Percentiles rank a stretch among this genome's conserved stretches.
Conservation (phyloP, 1,140 invertebrate species). For the Wasmannia auropunctata region DNA sequence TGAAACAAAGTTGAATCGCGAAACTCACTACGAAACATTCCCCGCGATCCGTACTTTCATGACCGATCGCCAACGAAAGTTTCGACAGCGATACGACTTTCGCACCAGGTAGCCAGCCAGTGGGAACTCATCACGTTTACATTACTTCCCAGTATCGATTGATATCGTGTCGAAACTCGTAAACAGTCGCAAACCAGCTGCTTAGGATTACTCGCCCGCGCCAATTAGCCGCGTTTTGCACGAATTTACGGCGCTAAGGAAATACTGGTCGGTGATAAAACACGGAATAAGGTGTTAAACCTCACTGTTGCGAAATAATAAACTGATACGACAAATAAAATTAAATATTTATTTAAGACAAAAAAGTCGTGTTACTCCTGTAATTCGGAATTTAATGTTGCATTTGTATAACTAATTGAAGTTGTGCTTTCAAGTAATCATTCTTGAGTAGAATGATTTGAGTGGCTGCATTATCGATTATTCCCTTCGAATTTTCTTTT, state of each 20-base stretch:
- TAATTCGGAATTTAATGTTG: neutral
- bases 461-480: neutral
- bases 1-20: slow-evolving; percentile 42
- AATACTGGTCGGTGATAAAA: neutral
- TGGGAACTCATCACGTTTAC: slow-evolving; percentile 50
- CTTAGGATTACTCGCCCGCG: slow-evolving; percentile 39
- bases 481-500: neutral
- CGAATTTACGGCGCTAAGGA: neutral
- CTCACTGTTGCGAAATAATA: neutral
- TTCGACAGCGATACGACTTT: slow-evolving; percentile 55
- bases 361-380: neutral
- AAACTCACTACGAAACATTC: slow-evolving; percentile 22
- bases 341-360: neutral
- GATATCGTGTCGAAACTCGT: slow-evolving; percentile 32
- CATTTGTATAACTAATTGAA: neutral
- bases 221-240: slow-evolving; percentile 19
- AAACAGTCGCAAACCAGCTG: slow-evolving; percentile 43
- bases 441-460: neutral
- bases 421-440: no score
- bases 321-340: neutral
- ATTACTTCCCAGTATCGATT: slow-evolving; percentile 43
- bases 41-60: slow-evolving; percentile 36
- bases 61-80: slow-evolving; percentile 53
- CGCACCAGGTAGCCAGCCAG: neutral
- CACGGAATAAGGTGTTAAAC: neutral